A percentile compares a stretch with the other conserved stretches of the same genome.
Evolutionary conservation across 2,113 vertebrate species (phyloP).

Genomic region (Pelecanus crispus): DNA sequence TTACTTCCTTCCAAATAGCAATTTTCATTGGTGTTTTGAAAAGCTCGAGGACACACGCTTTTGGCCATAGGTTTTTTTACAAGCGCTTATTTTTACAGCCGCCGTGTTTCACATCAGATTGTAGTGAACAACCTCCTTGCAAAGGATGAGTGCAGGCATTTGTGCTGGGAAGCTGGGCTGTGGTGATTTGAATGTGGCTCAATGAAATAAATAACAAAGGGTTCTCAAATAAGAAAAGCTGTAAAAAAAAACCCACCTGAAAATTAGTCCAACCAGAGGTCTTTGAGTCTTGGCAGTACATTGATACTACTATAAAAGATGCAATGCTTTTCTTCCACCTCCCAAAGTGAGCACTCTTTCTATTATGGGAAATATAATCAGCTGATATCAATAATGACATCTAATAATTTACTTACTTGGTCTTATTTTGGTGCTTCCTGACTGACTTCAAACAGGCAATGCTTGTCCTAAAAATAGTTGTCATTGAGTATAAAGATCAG

Average conservation of each 20-base stretch:
- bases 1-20: not conserved
- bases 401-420: not conserved
- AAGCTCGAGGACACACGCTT: not conserved
- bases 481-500: not conserved
- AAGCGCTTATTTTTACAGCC: not conserved
- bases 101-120: fast-evolving
- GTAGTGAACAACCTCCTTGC: not conserved
- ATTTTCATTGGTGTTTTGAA: not conserved
- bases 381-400: not conserved
- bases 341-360: not conserved
- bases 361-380: not conserved
- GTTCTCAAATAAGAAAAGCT: not conserved
- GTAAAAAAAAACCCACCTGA: not conserved
- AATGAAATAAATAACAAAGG: not conserved
- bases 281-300: not conserved
- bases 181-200: not conserved
- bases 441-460: not conserved
- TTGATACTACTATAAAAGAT: not conserved
- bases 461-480: slow-evolving; percentile 15
- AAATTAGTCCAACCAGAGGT: not conserved
- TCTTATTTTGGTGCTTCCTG: not conserved
- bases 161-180: not conserved
- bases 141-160: not conserved
- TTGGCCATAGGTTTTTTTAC: not conserved
- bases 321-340: fast-evolving